Percentiles rank a stretch among this genome's conserved stretches.
Evolutionary conservation across 2,888 invertebrate genomes (phyloP).

Genomic region (Sphaerophoria rueppellii): DNA sequence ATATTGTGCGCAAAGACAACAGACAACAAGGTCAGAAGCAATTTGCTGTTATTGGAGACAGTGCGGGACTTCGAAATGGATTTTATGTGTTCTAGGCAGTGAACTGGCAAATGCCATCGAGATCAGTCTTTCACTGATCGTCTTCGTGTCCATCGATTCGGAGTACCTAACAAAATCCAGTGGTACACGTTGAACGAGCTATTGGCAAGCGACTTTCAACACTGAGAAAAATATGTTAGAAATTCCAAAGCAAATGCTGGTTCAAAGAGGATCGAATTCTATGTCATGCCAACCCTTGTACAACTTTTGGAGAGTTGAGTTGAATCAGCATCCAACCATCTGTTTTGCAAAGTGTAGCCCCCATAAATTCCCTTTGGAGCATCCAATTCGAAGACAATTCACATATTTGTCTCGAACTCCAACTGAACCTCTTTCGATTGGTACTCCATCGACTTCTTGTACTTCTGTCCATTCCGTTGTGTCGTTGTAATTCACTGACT

Average conservation of each 20-base stretch:
- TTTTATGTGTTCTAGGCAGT: constrained; percentile 56
- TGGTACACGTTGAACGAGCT: not conserved
- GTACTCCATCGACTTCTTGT: constrained; percentile 15
- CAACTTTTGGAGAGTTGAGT: no score
- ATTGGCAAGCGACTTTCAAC: constrained; percentile 29
- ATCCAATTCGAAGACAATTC: constrained; percentile 47
- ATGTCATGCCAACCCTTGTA: no score
- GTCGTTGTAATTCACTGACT: constrained; percentile 44
- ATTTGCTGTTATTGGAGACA: constrained; percentile 56
- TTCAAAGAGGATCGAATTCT: no score
- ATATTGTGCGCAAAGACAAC: constrained; percentile 43
- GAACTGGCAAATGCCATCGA: constrained; percentile 37
- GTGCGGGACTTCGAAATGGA: constrained; percentile 46
- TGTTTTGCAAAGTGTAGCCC: constrained; percentile 16
- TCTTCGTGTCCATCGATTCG: no score
- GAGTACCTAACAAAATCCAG: not conserved
- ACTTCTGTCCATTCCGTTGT: not conserved
- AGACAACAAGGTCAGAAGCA: constrained; percentile 60
- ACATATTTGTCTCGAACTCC: constrained; percentile 56
- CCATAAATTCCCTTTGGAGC: constrained; percentile 51
- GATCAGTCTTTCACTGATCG: constrained; percentile 34
- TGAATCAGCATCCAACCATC: not conserved
- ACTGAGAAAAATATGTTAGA: constrained; percentile 33
- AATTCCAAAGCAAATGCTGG: no score
- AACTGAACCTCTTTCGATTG: constrained; percentile 53